Conservation (phyloP, 2,797 vertebrate species). For the Remorina albescens region DNA sequence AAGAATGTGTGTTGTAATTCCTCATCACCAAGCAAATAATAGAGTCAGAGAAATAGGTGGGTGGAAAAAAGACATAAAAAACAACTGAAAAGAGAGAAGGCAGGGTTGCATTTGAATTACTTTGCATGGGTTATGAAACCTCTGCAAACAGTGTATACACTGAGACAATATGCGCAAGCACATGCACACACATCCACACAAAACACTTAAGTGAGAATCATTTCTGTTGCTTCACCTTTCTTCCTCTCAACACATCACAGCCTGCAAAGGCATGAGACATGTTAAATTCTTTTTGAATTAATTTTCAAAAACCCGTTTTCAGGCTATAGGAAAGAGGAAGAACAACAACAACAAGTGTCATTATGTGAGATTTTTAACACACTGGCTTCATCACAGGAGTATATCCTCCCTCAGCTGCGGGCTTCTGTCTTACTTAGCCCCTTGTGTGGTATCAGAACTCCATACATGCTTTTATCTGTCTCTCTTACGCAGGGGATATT, state of each 20-base stretch:
- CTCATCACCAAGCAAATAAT: slow-evolving; percentile 7
- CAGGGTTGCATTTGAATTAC: not conserved
- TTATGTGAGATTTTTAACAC: not conserved
- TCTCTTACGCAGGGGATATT: slow-evolving; percentile 54
- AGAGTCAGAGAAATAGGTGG: not conserved
- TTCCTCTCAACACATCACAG: slow-evolving; percentile 10
- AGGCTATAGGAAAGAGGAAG: not conserved
- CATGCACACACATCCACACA: not conserved
- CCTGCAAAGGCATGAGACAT: not conserved
- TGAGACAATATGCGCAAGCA: not conserved
- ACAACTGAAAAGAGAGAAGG: not conserved
- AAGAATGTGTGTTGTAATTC: not conserved
- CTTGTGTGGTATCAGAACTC: slow-evolving; percentile 52
- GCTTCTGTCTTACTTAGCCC: slow-evolving; percentile 43
- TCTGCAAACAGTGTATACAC: not conserved
- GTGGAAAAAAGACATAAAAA: slow-evolving; percentile 9
- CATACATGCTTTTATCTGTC: slow-evolving; percentile 49
- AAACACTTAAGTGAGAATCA: not conserved
- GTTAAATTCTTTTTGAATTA: not conserved
- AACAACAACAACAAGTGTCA: not conserved
- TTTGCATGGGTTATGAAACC: not conserved
- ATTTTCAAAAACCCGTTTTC: not conserved
- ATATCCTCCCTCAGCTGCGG: slow-evolving; percentile 30
- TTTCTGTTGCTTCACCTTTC: not conserved
- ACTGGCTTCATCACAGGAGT: slow-evolving; percentile 9